phyloP scores from a whole-genome alignment of 2,888 invertebrate genomes.

The Actias luna region DNA sequence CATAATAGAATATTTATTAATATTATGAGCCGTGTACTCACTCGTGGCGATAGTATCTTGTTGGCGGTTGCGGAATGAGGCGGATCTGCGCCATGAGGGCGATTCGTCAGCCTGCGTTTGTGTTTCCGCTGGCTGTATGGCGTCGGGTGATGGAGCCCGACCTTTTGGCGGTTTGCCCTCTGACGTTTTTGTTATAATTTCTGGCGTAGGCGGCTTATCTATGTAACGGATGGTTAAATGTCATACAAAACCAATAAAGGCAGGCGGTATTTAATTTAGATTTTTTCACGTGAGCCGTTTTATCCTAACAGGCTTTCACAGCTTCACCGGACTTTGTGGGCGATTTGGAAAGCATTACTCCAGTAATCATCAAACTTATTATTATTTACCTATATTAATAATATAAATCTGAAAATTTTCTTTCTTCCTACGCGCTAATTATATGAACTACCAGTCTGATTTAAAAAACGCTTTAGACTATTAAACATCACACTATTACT shows the following conservation, averaged over 20 bases:
- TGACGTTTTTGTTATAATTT: conserved; percentile 66
- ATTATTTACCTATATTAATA: no score
- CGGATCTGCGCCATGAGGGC: conserved; percentile 73
- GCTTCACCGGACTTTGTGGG: no score
- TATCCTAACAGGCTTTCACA: no score
- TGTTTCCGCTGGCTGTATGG: conserved; percentile 42
- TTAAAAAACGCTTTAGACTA: no score
- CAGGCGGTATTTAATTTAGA: background rate
- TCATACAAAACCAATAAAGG: conserved; percentile 22
- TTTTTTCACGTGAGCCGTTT: no score
- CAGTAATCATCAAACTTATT: no score
- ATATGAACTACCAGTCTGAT: no score
- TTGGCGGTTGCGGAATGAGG: conserved; percentile 62
- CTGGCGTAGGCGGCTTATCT: conserved; percentile 64
- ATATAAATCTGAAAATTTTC: no score
- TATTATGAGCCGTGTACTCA: conserved; percentile 40
- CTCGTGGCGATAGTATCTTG: conserved; percentile 48
- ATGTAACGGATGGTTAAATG: conserved; percentile 26
- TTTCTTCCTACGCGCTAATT: no score
- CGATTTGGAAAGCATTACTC: no score
- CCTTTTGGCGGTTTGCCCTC: conserved; percentile 71
- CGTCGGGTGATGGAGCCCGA: conserved; percentile 63
- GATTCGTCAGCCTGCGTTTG: conserved; percentile 48
- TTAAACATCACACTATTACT: no score
- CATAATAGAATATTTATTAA: background rate